phyloP scores from a whole-genome alignment of 2,888 invertebrate species.

The Scaptomyza cyrtandrae region DNA sequence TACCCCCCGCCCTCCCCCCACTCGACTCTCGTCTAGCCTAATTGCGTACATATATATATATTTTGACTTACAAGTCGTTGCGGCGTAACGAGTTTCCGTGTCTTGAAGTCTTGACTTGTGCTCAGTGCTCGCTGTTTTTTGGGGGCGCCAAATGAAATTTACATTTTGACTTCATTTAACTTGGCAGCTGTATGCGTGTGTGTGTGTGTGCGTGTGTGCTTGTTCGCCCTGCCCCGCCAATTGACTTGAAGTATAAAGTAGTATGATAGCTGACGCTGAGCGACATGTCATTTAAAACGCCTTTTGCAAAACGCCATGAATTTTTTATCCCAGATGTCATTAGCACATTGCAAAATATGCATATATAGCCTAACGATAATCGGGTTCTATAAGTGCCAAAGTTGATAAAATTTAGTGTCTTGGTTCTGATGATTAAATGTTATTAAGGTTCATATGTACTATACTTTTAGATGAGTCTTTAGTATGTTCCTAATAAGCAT shows the following conservation, averaged over 20 bases:
- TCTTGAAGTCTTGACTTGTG: constrained; percentile 18
- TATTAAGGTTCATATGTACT: no score
- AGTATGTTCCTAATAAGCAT: no score
- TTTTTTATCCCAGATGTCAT: background rate
- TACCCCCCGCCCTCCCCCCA: no score
- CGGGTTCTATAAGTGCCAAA: no score
- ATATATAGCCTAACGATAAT: no score
- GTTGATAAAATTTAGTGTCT: no score
- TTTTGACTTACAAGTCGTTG: constrained; percentile 61
- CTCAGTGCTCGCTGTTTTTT: constrained; percentile 15
- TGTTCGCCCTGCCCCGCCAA: constrained; percentile 34
- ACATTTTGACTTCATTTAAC: constrained; percentile 78
- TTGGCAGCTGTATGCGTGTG: constrained; percentile 51
- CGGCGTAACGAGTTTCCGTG: constrained; percentile 40
- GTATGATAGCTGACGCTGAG: constrained; percentile 36
- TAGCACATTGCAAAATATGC: background rate
- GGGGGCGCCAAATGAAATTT: constrained; percentile 69
- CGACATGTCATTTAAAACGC: constrained; percentile 56
- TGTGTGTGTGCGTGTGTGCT: background rate
- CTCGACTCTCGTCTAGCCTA: constrained; percentile 37
- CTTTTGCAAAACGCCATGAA: constrained; percentile 15
- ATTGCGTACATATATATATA: constrained; percentile 55
- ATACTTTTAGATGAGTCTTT: no score
- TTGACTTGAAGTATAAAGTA: constrained; percentile 55
- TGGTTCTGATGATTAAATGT: no score